These are phyloP conservation scores for Tenthredo distinguenda DNA, from an alignment of 2,888 invertebrate species.

Conservation along the genomic window DNA sequence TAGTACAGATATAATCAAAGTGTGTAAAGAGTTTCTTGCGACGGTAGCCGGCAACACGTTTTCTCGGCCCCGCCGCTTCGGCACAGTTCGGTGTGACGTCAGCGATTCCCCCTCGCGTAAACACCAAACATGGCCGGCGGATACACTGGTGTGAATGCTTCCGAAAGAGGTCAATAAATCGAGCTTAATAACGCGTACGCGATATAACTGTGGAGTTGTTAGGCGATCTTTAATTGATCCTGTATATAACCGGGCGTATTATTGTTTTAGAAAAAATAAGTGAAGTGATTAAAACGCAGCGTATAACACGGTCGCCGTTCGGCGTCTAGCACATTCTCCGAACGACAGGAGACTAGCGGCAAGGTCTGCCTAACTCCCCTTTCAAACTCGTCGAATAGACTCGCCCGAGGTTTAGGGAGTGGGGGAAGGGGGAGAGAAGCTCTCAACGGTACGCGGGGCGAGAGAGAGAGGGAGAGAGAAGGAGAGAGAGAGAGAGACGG, in stretches of 20 bases:
- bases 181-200: constrained; percentile 42
- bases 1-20: neutral
- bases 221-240: neutral
- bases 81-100: constrained; percentile 74
- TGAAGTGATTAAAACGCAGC: constrained; percentile 26
- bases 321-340: constrained; percentile 75
- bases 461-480: constrained; percentile 47
- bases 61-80: constrained; percentile 63
- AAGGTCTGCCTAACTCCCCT: constrained; percentile 74
- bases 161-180: constrained; percentile 57
- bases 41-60: constrained; percentile 64
- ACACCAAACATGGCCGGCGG: constrained; percentile 78
- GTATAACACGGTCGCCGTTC: constrained; percentile 62
- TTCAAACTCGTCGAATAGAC: constrained; percentile 71
- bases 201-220: neutral
- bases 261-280: neutral
- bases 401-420: constrained; percentile 73
- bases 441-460: constrained; percentile 54
- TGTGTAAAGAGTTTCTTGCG: neutral
- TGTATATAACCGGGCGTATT: neutral
- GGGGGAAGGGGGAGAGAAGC: constrained; percentile 49
- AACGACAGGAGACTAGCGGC: constrained; percentile 77
- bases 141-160: constrained; percentile 66
- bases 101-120: constrained; percentile 76
- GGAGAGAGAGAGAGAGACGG: constrained; percentile 18